A percentile compares a stretch with the other conserved stretches of the same genome.
Evolutionary conservation across 2,888 invertebrate species (phyloP).

Genomic region (Argyresthia goedartella): DNA sequence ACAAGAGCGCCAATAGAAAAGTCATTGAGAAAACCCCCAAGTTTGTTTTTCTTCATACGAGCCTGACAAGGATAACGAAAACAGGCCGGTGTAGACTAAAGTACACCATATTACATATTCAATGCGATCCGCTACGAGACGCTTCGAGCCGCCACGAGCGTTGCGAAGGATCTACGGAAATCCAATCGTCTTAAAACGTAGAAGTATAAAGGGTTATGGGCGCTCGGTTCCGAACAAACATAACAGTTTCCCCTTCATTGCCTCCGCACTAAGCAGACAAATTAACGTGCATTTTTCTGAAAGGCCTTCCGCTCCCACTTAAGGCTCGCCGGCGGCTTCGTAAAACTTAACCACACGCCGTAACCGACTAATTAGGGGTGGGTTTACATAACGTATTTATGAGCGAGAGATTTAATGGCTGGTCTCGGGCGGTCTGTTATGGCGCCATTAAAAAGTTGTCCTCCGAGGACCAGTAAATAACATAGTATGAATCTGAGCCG

Average conservation of each 20-base stretch:
- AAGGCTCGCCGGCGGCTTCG: constrained; percentile 36
- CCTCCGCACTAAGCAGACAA: constrained; percentile 50
- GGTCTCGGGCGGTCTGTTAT: constrained; percentile 68
- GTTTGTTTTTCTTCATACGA: not conserved
- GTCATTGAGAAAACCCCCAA: not conserved
- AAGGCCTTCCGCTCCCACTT: constrained; percentile 39
- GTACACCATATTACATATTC: constrained; percentile 38
- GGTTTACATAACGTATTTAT: constrained; percentile 71
- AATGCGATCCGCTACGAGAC: constrained; percentile 27
- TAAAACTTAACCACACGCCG: constrained; percentile 66
- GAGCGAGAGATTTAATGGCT: constrained; percentile 64
- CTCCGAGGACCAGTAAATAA: constrained; percentile 62
- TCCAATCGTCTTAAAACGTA: constrained; percentile 56
- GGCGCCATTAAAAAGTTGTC: constrained; percentile 67
- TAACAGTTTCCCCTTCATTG: constrained; percentile 61
- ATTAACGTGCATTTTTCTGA: constrained; percentile 64
- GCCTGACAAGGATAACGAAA: constrained; percentile 10
- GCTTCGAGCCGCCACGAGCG: constrained; percentile 14
- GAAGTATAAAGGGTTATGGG: constrained; percentile 44
- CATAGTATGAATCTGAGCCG: constrained; percentile 42
- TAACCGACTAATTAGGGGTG: constrained; percentile 70
- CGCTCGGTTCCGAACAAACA: constrained; percentile 47
- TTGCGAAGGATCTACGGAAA: constrained; percentile 30
- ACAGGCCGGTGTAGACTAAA: constrained; percentile 28
- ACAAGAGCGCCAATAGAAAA: too few species aligned